A percentile compares a stretch with the other conserved stretches of the same genome.
Evolutionary conservation across 2,113 vertebrate genomes (phyloP).

Genomic region (Lichenostomus cassidix): DNA sequence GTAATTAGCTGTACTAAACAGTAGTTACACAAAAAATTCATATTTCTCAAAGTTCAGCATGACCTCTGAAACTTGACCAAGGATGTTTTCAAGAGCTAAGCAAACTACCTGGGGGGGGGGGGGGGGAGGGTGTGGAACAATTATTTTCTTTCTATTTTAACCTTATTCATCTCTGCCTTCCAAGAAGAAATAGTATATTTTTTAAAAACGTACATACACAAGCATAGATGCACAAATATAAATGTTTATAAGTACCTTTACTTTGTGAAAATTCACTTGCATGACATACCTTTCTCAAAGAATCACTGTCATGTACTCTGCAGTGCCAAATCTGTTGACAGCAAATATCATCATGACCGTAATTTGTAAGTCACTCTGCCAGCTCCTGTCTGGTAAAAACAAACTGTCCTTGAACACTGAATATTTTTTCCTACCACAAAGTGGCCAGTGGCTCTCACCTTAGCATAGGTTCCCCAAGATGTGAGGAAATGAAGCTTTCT

Average conservation of each 20-base stretch:
- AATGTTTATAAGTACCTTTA: not conserved
- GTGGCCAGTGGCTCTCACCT: not conserved
- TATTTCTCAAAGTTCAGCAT: not conserved
- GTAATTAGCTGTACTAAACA: not conserved
- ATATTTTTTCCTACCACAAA: not conserved
- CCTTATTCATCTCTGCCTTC: not conserved
- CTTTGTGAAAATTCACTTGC: not conserved
- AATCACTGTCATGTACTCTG: constrained; percentile 26
- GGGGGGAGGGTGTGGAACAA: not conserved
- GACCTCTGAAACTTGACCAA: not conserved
- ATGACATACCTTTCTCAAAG: constrained; percentile 23
- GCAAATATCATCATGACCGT: not conserved
- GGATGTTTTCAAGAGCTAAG: not conserved
- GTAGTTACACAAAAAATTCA: not conserved
- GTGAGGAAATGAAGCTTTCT: not conserved
- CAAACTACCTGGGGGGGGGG: not conserved
- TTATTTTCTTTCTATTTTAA: not conserved
- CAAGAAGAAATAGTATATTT: not conserved
- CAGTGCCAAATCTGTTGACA: constrained; percentile 33
- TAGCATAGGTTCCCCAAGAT: not conserved
- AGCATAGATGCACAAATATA: not conserved
- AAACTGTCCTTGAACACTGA: constrained; percentile 24
- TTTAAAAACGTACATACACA: not conserved
- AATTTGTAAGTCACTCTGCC: constrained; percentile 44
- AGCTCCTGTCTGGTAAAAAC: not conserved